Evolutionary conservation across 2,888 invertebrate species (phyloP).

Genomic region (Alcis repandata): DNA sequence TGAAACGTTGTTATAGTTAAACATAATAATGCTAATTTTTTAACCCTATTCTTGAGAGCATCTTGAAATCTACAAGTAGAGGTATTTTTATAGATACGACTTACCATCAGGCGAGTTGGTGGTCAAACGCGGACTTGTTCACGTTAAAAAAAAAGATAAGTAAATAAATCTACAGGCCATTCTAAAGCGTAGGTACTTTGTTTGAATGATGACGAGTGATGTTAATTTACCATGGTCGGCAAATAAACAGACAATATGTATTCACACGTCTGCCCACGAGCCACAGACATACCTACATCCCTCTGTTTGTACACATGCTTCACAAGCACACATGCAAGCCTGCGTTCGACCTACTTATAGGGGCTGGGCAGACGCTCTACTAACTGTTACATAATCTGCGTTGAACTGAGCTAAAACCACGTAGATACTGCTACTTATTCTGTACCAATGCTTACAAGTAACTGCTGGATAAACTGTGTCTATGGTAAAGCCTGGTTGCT

Average conservation of each 20-base stretch:
- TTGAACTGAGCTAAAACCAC: not conserved
- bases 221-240: slow-evolving; percentile 21
- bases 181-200: not conserved
- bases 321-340: slow-evolving; percentile 37
- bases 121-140: no score
- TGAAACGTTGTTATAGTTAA: no score
- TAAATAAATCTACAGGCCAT: not conserved
- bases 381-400: slow-evolving; percentile 14
- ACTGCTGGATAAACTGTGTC: slow-evolving; percentile 3
- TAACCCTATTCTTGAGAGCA: no score
- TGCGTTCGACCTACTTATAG: slow-evolving; percentile 40
- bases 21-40: no score
- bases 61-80: no score
- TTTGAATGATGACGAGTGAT: slow-evolving; percentile 7
- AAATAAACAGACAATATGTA: slow-evolving; percentile 29
- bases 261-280: slow-evolving; percentile 30
- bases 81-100: no score
- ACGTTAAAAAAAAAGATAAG: no score
- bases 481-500: not conserved
- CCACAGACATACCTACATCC: slow-evolving; percentile 29
- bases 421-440: not conserved
- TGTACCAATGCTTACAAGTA: not conserved
- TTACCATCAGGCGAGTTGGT: no score
- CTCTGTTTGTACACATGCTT: slow-evolving; percentile 42
- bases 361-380: not conserved